Evolutionary conservation across 2,888 invertebrate species (phyloP).

Genomic region (Microplitis deprimator): DNA sequence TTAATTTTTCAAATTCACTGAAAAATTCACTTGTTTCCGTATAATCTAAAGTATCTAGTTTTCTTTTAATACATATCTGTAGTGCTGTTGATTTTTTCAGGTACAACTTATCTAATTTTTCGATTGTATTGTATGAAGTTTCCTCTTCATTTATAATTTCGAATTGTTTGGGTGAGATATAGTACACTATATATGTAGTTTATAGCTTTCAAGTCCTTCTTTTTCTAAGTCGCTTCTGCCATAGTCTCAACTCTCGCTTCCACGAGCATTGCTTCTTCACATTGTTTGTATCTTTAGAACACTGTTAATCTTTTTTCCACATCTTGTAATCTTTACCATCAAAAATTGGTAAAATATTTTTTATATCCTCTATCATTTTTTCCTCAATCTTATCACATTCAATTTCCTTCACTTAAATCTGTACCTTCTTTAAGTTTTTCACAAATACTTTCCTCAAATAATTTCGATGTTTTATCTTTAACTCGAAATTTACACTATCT

Average conservation of each 20-base stretch:
- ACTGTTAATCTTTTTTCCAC: slow-evolving; percentile 45
- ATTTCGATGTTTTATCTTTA: slow-evolving; percentile 27
- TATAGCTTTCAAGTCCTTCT: slow-evolving; percentile 45
- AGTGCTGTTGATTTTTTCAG: slow-evolving; percentile 48
- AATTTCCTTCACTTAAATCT: slow-evolving; percentile 16
- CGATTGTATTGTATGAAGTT: slow-evolving; percentile 47
- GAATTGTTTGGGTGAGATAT: slow-evolving; percentile 47
- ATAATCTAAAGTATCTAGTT: slow-evolving; percentile 42
- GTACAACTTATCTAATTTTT: slow-evolving; percentile 50
- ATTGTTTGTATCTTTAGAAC: slow-evolving; percentile 46
- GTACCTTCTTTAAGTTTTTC: slow-evolving; percentile 26
- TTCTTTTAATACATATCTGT: slow-evolving; percentile 47
- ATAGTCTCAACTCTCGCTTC: slow-evolving; percentile 32
- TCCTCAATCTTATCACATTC: neutral
- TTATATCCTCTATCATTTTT: slow-evolving; percentile 40
- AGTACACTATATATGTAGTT: slow-evolving; percentile 47
- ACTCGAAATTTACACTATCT: too few relatives aligned
- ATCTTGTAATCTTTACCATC: slow-evolving; percentile 43
- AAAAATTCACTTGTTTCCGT: slow-evolving; percentile 46
- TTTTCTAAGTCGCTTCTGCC: slow-evolving; percentile 35
- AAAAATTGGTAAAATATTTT: slow-evolving; percentile 38
- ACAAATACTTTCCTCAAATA: slow-evolving; percentile 15
- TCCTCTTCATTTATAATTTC: slow-evolving; percentile 46
- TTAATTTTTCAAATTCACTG: slow-evolving; percentile 51
- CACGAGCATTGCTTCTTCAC: slow-evolving; percentile 28